Evolutionary conservation across 2,113 vertebrate species (phyloP), one percentile per base, ranked within the genome.

Genomic region (Antechinus flavipes): DNA sequence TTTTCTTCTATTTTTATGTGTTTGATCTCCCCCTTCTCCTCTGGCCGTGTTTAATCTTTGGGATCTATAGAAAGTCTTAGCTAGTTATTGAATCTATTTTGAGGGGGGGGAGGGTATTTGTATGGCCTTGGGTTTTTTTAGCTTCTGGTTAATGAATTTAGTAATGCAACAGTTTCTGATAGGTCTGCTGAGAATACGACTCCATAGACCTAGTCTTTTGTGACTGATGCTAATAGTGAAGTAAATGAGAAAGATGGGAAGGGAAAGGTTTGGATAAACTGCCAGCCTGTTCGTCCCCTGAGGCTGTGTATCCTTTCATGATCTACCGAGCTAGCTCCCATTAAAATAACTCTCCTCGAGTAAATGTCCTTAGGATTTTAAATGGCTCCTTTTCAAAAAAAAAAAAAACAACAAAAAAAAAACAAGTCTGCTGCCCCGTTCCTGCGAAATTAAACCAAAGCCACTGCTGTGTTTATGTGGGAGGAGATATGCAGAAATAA

Each of bases 321-420:
- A 93, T 76, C 92, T 35, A 90, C 42, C 25, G 3, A 94, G 35
- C 35, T 93, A 25, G 68, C 68, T 76, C 52, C 89, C 93, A 94
- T 91, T 93, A 92, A 95, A 95, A 54, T 95, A 90, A 49, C 49
- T 52, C 26, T 93, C 92, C 94, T 58, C 14, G 52, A 90, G 91
- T 47, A 27, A 47, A 27, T 11, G 93, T 91, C 91, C 91, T 61
- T 5, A 9, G 9, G 55, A 58, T 26, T 54, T 93, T 95, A 93
- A 54, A 19, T 93, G 90, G 92, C 54, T 49, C 12, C 94, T 95
- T 89, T 93, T 53, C 14, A 16, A 35, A 35, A 68, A 68, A 54
- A 54, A 22, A 22, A 54, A 54, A 54, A 22, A 22, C 22, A 54
- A 22, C 22, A 54, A 14, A 54, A 19, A 54, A 54, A 54, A 61